Base-by-base conservation (phyloP, 2,797 vertebrate species). In the Avahi laniger region DNA sequence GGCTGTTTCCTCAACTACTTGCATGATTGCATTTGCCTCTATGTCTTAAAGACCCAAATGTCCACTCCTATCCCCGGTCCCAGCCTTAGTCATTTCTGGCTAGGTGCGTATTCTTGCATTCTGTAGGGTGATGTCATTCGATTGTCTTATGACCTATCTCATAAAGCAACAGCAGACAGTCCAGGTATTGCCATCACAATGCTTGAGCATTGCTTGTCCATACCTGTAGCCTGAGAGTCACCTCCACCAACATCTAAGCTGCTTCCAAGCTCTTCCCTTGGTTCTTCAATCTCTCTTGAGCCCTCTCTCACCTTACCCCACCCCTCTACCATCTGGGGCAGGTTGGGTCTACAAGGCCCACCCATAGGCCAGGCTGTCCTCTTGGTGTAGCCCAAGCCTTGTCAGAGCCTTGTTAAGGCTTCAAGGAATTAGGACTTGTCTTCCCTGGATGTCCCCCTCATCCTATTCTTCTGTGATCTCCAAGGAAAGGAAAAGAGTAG, bases 41-140 rank as follows among this genome's bases (percentile, higher is more conserved):
- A 2, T 67, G 33, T 61, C 65, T 67, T 79, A n/a, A 1, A 14
- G 22, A 85, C 59, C 41, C 75, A 17, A 4, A 0, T 4, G 2
- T 26, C 46, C 30, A 28, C 46, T 33, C 18, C n/a, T 20, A 8
- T 28, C 65, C 72, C 30, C 7, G 14, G 48, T 8, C 13, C 46
- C 76, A 33, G 41, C 82, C 33, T n/a, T 14, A 1, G 76, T 35
- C 22, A 59, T 8, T 41, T 79, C 82, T 54, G 14, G 35, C 46
- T 26, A 2, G 67, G 10, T 10, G 10, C 12, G 0, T 6, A 17
- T 9, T 75, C 38, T 35, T 61, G 22, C 5, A 0, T 18, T 67
- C 38, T 81, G 22, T 28, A 18, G 48, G 17, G 43, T 12, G 2
- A 22, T 18, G n/a, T 26, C 9, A 4, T 73, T 46, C 5, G 46